Base-by-base conservation (phyloP, 2,888 invertebrate species). In the Scaptodrosophila latifasciaeformis region DNA sequence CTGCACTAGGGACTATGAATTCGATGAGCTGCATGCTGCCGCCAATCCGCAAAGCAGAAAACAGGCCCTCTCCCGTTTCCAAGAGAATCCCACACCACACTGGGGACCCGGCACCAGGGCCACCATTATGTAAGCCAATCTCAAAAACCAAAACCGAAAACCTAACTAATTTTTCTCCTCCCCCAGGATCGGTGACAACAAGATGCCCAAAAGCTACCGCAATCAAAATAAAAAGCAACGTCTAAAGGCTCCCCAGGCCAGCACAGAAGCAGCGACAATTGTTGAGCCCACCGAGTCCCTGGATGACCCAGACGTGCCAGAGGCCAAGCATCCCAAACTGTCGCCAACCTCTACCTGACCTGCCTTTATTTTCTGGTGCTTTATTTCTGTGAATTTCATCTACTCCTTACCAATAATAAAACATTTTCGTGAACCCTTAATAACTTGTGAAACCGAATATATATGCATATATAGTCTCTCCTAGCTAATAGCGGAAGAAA, bases 91-190 rank as follows among this genome's bases (percentile, higher is more conserved):
- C 0, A 87, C 91, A 21, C 91, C 92, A 0, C 88, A 92, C 85
- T 98, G 97, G 97, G 97, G 98, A 1, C 97, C 98, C 0, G 97
- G 96, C 43, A 90, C 92, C 0, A 89, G 92, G 67, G 91, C 95
- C 0, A 91, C 90, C 15, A 90, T 92, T 13, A 94, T 93, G 93
- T 94, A 85, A 87, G 89, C 34, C 1, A 1, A 1, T 9, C 0
- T 34, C 9, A 15, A 7, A 7, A 3, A 24, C 1, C 37, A 37
- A 37, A 15, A 17, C n/a, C 6, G 1, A 18, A 45, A 29, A 5
- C 1, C 48, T 10, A 49, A 37, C 17, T 54, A 69, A 61, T 40
- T 45, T 64, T 35, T 54, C 55, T 57, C 49, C 46, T 2, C 53
- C 53, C 42, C 15, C 78, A 92, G 91, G 88, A 86, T 90, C 51